Conservation (phyloP, 2,797 vertebrate species). For the Delichon dasypus region DNA sequence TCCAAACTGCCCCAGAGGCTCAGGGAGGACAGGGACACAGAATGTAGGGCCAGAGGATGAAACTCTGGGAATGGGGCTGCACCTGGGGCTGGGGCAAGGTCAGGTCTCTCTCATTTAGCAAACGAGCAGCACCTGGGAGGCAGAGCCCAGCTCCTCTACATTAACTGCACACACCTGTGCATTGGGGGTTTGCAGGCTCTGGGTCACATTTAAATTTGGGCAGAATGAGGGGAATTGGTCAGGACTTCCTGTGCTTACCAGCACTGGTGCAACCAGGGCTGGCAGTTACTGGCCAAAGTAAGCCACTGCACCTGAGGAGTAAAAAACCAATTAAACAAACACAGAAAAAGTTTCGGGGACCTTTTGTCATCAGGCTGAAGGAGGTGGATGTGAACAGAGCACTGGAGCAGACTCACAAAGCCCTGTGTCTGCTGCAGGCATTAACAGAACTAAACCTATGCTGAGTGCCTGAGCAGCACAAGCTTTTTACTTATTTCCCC, state of each 20-base stretch:
- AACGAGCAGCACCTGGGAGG: neutral
- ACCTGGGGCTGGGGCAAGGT: neutral
- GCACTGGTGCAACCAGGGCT: rapidly evolving
- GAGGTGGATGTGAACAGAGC: neutral
- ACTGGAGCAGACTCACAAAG: rapidly evolving
- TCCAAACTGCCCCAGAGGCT: rapidly evolving
- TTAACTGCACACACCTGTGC: neutral
- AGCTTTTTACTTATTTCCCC: neutral
- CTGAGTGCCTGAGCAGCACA: rapidly evolving
- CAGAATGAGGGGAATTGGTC: neutral
- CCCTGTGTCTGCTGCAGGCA: neutral
- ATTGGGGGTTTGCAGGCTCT: neutral
- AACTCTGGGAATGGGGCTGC: rapidly evolving
- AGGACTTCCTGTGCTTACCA: neutral
- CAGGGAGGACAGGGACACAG: no score
- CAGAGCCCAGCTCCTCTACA: neutral
- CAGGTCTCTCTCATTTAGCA: neutral
- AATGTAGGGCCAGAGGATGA: neutral
- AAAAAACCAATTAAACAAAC: neutral
- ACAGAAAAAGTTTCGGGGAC: neutral
- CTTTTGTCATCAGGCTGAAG: neutral
- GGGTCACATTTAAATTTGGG: neutral
- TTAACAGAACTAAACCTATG: neutral
- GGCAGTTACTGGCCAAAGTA: neutral
- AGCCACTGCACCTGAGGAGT: no score